Evolutionary conservation across 2,113 vertebrate genomes (phyloP), one percentile per base, ranked within the genome.

Genomic region (Perognathus longimembris): DNA sequence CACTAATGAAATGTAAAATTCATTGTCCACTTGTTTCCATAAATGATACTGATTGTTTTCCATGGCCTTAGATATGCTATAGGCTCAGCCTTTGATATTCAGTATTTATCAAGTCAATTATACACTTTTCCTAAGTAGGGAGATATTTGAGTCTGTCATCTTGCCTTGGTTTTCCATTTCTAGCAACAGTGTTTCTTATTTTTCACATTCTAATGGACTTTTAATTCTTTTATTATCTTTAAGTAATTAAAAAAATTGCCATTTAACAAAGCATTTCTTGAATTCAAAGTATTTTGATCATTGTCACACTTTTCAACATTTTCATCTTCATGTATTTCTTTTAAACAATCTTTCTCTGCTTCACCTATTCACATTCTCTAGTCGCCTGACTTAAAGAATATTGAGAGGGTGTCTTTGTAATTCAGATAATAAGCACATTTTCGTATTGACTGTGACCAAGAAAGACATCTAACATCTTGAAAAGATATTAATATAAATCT

Each of bases 351-450:
- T 50, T 20, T 81, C 17, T 82, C 26, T 32, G 57, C 1, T 14
- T 70, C n/a, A n/a, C 59, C 11, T 54, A 21, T 66, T 15, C 17
- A 57, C 1, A 45, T 11, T n/a, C 26, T 89, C 17, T 9, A 8
- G 3, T 36, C 21, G 3, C 57, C 66, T 70, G 26, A 30, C 40
- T 22, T 20, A 36, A 69, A 82, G 20, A 3, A 34, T 61, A 89
- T 14, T 84, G 74, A 81, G 32, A 82, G 30, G 21, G n/a, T 2
- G 0, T 87, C 77, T 79, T 24, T 69, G 32, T 7, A 71, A 76
- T 88, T 67, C 26, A 59, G 69, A 89, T 15, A 77, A 79, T 70
- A 95, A 69, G 64, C 50, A 75, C 66, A 66, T 10, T 36, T 77
- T 61, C 18, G 45, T 11, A 17, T 14, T 75, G n/a, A 77, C 40